phyloP scores from a whole-genome alignment of 2,797 vertebrate species.

The Falco concolor region DNA sequence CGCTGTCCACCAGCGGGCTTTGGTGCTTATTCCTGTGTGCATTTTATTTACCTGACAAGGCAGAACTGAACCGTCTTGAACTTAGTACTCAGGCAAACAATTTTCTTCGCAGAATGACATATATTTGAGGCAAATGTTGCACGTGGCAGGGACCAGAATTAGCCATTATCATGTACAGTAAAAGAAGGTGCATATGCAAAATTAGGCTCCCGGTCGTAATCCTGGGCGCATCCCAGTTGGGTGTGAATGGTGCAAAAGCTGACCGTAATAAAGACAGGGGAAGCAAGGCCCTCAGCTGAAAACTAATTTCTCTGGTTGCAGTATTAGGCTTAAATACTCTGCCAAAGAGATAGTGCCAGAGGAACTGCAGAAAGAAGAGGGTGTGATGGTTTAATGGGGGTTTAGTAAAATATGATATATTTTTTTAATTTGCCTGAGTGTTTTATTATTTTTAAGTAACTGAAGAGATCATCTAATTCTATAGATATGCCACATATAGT shows the following conservation, averaged over 20 bases:
- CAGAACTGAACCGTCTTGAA: neutral
- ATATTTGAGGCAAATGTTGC: neutral
- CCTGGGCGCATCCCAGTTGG: neutral
- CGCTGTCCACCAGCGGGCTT: neutral
- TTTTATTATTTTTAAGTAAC: slow-evolving; percentile 62
- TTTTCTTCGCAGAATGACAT: neutral
- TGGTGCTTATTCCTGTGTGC: neutral
- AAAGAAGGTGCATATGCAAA: neutral
- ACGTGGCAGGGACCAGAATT: neutral
- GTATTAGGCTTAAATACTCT: neutral
- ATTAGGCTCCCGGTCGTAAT: neutral
- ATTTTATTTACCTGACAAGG: neutral
- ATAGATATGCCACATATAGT: slow-evolving; percentile 11
- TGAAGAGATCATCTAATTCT: slow-evolving; percentile 50
- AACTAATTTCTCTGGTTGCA: neutral
- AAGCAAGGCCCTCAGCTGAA: neutral
- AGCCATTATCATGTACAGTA: neutral
- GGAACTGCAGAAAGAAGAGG: neutral
- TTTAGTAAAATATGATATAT: slow-evolving; percentile 8
- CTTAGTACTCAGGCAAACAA: neutral
- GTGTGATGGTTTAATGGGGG: neutral
- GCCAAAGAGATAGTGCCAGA: slow-evolving; percentile 30
- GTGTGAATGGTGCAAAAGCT: neutral
- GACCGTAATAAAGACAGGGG: neutral
- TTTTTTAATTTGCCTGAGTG: slow-evolving; percentile 60